Evolutionary conservation across 1,140 invertebrate species (phyloP).

Genomic region (Rhizoglyphus robini): DNA sequence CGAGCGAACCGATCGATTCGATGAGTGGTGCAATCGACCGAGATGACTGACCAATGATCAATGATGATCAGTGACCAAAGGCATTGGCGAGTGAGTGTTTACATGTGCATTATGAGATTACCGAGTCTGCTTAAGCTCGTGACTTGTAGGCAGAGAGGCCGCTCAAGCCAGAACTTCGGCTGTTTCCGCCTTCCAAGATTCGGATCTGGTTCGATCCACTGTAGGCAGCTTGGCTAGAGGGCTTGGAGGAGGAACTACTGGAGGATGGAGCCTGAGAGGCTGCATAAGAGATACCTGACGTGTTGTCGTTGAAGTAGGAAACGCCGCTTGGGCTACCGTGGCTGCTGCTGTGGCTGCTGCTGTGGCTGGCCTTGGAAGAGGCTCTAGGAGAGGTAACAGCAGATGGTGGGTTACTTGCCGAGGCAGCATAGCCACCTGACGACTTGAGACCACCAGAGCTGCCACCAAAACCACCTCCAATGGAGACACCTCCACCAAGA

Average conservation of each 20-base stretch:
- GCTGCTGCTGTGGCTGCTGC: not conserved
- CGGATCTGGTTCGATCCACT: conserved; percentile 4
- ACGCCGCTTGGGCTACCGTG: not conserved
- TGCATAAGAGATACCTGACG: not conserved
- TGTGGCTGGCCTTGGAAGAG: not conserved
- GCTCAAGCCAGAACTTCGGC: conserved; percentile 1
- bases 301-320: conserved; percentile 7
- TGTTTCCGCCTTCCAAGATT: conserved; percentile 5
- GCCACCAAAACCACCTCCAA: not conserved
- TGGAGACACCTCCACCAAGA: not conserved
- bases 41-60: not conserved
- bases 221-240: not conserved
- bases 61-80: not conserved
- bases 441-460: not conserved
- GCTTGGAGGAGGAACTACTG: not conserved
- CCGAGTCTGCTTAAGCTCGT: not conserved
- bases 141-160: not conserved
- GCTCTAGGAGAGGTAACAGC: not conserved
- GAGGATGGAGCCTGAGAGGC: not conserved
- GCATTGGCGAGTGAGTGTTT: too few relatives aligned
- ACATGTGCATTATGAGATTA: too few relatives aligned
- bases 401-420: conserved; percentile 4
- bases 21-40: too few relatives aligned
- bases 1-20: too few relatives aligned
- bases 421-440: not conserved